A percentile compares a stretch with the other conserved stretches of the same genome.
phyloP scores from a whole-genome alignment of 2,888 invertebrate genomes.

The Xestia xanthographa region DNA sequence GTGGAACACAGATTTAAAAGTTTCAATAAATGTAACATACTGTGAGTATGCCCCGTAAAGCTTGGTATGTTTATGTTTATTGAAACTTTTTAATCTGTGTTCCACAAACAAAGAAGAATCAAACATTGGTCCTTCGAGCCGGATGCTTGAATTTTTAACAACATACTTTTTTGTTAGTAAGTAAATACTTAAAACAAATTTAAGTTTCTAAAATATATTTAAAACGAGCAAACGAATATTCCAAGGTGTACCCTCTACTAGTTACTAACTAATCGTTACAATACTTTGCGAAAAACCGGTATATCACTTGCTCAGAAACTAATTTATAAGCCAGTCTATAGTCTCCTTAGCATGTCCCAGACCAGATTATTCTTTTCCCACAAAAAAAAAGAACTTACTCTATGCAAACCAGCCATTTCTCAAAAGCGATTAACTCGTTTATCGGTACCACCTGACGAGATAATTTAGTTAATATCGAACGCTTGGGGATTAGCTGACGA shows the following conservation, averaged over 20 bases:
- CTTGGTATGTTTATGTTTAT: no score
- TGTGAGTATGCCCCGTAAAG: no score
- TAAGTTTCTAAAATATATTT: neutral
- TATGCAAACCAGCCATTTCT: conserved; percentile 53
- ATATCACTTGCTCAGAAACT: neutral
- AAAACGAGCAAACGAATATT: neutral
- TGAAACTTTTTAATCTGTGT: no score
- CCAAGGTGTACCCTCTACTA: neutral
- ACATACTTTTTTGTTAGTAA: no score
- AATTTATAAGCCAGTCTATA: conserved; percentile 6
- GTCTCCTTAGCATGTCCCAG: conserved; percentile 1
- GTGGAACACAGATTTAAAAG: no score
- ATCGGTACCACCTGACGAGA: conserved; percentile 81
- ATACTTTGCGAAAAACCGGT: neutral
- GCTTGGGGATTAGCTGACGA: conserved; percentile 85
- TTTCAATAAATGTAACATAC: no score
- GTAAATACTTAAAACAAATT: neutral
- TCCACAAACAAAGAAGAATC: no score
- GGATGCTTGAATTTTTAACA: no score
- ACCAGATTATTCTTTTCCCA: conserved; percentile 37
- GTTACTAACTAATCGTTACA: neutral
- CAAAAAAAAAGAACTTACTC: conserved; percentile 48
- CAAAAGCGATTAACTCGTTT: conserved; percentile 58
- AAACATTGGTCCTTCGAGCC: no score
- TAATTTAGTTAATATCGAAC: conserved; percentile 88